phyloP scores from a whole-genome alignment of 2,797 vertebrate genomes.

The Telmatherina bonti region DNA sequence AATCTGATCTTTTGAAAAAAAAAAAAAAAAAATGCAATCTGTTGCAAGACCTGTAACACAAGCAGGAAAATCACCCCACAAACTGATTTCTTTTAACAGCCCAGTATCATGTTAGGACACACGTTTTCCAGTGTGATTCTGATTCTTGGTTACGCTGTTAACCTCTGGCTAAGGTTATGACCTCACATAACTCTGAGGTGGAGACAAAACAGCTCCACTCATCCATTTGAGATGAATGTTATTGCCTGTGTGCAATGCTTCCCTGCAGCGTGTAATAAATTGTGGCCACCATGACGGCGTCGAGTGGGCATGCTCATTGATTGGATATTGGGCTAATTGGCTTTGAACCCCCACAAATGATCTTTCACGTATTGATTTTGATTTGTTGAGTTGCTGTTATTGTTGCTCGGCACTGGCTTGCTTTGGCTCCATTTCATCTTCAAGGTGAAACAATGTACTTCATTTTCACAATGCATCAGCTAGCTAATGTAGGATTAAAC shows the following conservation, averaged over 20 bases:
- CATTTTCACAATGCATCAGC: constrained; percentile 20
- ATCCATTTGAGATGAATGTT: constrained; percentile 50
- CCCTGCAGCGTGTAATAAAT: constrained; percentile 49
- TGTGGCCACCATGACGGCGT: constrained; percentile 18
- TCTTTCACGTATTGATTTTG: constrained; percentile 56
- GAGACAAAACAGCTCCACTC: constrained; percentile 47
- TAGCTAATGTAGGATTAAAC: constrained; percentile 30
- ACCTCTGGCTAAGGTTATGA: constrained; percentile 44
- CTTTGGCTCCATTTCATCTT: constrained; percentile 32
- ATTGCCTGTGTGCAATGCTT: constrained; percentile 39
- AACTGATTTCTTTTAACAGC: background rate
- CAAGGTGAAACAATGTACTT: constrained; percentile 25
- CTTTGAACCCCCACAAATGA: constrained; percentile 35
- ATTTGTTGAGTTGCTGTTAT: constrained; percentile 40
- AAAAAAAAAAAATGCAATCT: background rate
- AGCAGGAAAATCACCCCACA: background rate
- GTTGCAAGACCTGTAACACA: background rate
- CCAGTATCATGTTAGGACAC: background rate
- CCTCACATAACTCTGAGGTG: constrained; percentile 41
- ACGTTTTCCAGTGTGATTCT: constrained; percentile 26
- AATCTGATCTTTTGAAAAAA: too few species aligned
- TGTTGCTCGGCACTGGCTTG: constrained; percentile 27
- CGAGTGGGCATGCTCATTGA: constrained; percentile 46
- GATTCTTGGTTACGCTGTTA: constrained; percentile 18
- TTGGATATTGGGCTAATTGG: constrained; percentile 56